Evolutionary conservation across 2,888 invertebrate species (phyloP).

Genomic region (Athripsodes cinereus): DNA sequence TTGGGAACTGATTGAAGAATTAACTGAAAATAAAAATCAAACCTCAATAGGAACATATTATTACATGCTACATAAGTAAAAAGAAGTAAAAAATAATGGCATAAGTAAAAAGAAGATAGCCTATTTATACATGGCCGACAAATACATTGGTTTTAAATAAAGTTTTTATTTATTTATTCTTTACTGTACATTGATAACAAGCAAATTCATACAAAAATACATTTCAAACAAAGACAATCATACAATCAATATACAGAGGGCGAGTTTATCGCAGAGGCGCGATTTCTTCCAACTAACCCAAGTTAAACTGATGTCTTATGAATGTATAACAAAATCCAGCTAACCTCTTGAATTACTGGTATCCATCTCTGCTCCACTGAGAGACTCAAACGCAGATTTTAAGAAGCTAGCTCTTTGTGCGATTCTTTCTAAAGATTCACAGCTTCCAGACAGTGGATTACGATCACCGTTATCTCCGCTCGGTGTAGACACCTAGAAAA

Average conservation of each 20-base stretch:
- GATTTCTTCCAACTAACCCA: no score
- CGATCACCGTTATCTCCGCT: constrained; percentile 77
- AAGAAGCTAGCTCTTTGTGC: constrained; percentile 53
- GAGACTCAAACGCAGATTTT: constrained; percentile 63
- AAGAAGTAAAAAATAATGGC: not conserved
- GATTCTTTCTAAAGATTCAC: constrained; percentile 55
- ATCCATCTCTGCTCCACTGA: constrained; percentile 59
- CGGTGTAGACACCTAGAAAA: constrained; percentile 63
- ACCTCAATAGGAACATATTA: no score
- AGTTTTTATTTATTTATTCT: no score
- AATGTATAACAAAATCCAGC: not conserved
- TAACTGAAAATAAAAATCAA: constrained; percentile 34
- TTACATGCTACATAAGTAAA: no score
- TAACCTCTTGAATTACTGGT: constrained; percentile 29
- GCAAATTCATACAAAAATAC: no score
- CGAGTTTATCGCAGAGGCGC: no score
- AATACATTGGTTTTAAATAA: no score
- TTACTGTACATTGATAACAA: no score
- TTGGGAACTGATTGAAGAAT: constrained; percentile 61
- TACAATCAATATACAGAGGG: no score
- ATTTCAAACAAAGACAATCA: no score
- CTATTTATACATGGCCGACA: no score
- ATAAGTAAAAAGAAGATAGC: no score
- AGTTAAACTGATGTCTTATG: not conserved
- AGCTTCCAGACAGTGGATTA: constrained; percentile 70